Evolutionary conservation across 2,888 invertebrate genomes (phyloP).

Genomic region (Gerosis bhagava): DNA sequence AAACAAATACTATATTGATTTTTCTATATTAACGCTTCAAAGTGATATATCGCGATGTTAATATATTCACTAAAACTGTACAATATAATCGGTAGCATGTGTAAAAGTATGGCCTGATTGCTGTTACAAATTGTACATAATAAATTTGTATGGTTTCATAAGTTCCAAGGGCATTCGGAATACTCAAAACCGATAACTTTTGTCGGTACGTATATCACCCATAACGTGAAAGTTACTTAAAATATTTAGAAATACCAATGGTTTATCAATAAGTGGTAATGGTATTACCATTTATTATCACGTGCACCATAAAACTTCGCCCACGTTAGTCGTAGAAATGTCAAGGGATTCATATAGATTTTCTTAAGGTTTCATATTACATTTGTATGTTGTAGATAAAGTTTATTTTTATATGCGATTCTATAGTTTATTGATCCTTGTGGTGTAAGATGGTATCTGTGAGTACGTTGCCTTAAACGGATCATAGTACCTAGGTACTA

Average conservation of each 20-base stretch:
- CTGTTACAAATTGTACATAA: conserved; percentile 10
- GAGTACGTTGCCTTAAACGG: no score
- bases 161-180: conserved; percentile 5
- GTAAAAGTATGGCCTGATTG: conserved; percentile 38
- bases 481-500: no score
- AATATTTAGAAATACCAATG: conserved; percentile 41
- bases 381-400: no score
- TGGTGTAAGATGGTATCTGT: no score
- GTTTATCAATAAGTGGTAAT: conserved; percentile 49
- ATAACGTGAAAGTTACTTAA: conserved; percentile 41
- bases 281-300: conserved; percentile 37
- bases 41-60: no score
- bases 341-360: conserved; percentile 9
- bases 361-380: no score
- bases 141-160: conserved; percentile 15
- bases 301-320: conserved; percentile 17
- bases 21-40: no score
- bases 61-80: no score
- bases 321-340: conserved; percentile 14
- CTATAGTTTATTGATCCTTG: no score
- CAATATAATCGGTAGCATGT: conserved; percentile 21
- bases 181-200: conserved; percentile 11
- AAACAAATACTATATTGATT: no score
- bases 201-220: conserved; percentile 27
- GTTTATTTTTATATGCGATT: no score